phyloP scores from a whole-genome alignment of 2,113 vertebrate species.

The Poeciliopsis retropinna region DNA sequence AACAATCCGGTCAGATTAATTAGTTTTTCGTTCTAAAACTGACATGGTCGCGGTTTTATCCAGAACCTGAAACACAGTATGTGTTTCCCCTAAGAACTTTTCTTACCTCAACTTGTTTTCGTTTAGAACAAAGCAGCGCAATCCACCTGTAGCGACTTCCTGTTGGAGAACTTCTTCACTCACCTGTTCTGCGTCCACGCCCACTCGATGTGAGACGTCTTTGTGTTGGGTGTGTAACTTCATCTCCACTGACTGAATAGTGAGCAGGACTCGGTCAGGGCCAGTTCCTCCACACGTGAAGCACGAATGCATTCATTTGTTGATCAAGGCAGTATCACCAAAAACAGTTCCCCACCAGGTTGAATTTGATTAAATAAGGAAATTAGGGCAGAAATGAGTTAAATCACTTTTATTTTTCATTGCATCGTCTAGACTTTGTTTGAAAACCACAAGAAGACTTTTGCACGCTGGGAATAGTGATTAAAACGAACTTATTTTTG shows the following conservation, averaged over 20 bases:
- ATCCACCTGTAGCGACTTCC: conserved; percentile 24
- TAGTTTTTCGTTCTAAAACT: background rate
- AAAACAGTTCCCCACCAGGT: background rate
- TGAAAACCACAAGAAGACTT: background rate
- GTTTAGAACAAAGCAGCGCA: background rate
- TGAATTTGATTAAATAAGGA: background rate
- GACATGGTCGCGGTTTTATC: background rate
- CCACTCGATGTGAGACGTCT: conserved; percentile 19
- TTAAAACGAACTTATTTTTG: background rate
- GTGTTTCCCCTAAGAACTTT: conserved; percentile 15
- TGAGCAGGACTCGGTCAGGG: background rate
- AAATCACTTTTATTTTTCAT: background rate
- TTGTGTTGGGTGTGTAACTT: background rate
- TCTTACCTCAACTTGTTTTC: conserved; percentile 1
- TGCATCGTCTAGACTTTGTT: background rate
- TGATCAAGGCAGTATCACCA: background rate
- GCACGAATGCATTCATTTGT: background rate
- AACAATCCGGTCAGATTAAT: background rate
- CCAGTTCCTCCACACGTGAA: too few relatives aligned
- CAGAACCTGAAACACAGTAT: background rate
- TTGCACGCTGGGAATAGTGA: background rate
- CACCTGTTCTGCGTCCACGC: conserved; percentile 61
- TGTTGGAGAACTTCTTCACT: conserved; percentile 10
- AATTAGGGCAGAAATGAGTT: background rate
- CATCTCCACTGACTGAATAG: background rate